Evolutionary conservation across 2,797 vertebrate species (phyloP).

Genomic region (Labeo calbasu): DNA sequence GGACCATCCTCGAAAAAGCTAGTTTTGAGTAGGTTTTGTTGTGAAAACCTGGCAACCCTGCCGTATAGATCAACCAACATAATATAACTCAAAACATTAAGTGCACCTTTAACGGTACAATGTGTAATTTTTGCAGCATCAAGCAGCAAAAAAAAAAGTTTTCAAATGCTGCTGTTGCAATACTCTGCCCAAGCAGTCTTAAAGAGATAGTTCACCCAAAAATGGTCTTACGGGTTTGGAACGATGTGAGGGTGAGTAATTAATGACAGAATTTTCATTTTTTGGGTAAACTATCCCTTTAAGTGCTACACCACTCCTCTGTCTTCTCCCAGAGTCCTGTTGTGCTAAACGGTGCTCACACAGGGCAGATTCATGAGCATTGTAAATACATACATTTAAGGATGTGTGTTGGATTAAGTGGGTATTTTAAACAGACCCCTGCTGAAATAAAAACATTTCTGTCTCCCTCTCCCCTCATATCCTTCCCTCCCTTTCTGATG

Average conservation of each 20-base stretch:
- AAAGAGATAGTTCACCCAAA: background rate
- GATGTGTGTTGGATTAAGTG: conserved; percentile 58
- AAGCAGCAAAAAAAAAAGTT: background rate
- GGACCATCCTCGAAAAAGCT: no score
- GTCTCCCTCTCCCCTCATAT: conserved; percentile 48
- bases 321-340: background rate
- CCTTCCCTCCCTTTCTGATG: conserved; percentile 59
- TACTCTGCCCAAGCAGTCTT: background rate
- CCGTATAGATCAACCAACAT: background rate
- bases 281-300: background rate
- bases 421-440: conserved; percentile 61
- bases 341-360: conserved; percentile 24
- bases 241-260: background rate
- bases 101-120: background rate
- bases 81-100: background rate
- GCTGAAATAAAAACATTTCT: conserved; percentile 43
- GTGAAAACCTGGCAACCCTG: background rate
- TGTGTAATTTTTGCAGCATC: background rate
- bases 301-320: background rate
- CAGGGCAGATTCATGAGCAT: conserved; percentile 42
- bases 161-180: background rate
- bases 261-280: background rate
- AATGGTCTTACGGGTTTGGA: background rate
- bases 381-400: conserved; percentile 51
- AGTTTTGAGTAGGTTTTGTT: no score